Base-by-base conservation (phyloP, 2,888 invertebrate genomes). In the Catocala nupta region DNA sequence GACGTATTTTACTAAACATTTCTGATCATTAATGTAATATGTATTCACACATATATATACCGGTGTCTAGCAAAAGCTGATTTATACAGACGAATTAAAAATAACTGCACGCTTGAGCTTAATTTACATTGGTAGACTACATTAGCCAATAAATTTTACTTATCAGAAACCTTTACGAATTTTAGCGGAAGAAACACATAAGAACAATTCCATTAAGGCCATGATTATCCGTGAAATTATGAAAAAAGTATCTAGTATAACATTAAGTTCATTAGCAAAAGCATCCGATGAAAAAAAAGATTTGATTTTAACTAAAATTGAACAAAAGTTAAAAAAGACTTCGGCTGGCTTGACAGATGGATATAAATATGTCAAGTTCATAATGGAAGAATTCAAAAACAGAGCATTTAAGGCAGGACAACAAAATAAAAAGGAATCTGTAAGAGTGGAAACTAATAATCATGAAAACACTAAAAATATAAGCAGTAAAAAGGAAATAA, bases 341-440 rank as follows among this genome's bases (percentile, higher is more conserved):
- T 78, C 85, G 0, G 64, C 75, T 57, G 55, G 68, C 5, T 77
- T 85, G 54, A 84, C 56, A 2, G 78, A 82, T 45, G 81, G 78
- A 6, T 65, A 78, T 5, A 85, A 81, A 76, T 87, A 90, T 73
- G 80, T 89, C 0, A 69, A 82, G 43, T 66, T 88, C 5, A 84
- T 92, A 39, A 86, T 91, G 87, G 73, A 85, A 59, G 86, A 87
- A n/a, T 77, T 91, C 59, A 82, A 78, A 70, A 65, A 73, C 43
- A 82, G 81, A 47, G 70, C 78, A 8, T 62, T 65, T 33, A 52
- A 58, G 12, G 47, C 60, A 25, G 60, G 39, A 44, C 45, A 62
- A 45, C 5, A 0, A 34, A 53, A 50, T 16, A 51, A 33, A 12
- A 45, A 54, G 16, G 5, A 13, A 12, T 45, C 5, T 12, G 7